Base-by-base conservation (phyloP, 2,113 vertebrate species). In the Centrocercus urophasianus region DNA sequence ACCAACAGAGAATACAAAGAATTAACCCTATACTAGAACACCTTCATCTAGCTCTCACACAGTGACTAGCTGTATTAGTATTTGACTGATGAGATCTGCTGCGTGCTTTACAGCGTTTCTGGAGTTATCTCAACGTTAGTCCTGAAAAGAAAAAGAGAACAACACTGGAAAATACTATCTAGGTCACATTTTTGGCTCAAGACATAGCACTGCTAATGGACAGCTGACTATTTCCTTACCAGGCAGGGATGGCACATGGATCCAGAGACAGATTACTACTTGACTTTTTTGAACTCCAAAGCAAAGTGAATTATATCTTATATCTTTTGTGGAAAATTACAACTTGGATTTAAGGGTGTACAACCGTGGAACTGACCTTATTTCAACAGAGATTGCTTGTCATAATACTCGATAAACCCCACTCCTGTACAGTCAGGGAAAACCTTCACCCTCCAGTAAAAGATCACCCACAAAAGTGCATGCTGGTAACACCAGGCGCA, bases 341-440 rank as follows among this genome's bases (percentile, higher is more conserved):
- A 7, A 5, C 13, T 38, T 24, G 36, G 36, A 36, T 87, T 78
- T 60, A 52, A 30, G 40, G 63, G 42, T 3, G 1, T n/a, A 59
- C 12, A 47, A 45, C 60, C 20, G 4, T 0, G 0, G 48, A 61
- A 32, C 13, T 0, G 1, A 50, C 8, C 11, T 15, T 30, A 50
- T 2, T 7, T 7, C 32, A 81, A 16, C 1, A 5, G 60, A 57
- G 45, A 72, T 24, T 1, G 0, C 28, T 36, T 11, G 4, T 10
- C 13, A 13, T 5, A 32, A 27, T 28, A 28, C 40, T 10, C 21
- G 36, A 8, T 8, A 34, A 66, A 50, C 7, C 20, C 20, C 36
- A 14, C 19, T 36, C n/a, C 61, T 19, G 24, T 22, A 7, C 2
- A 25, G 40, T 24, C 48, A 20, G 18, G 54, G 30, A 57, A 86